Base-by-base conservation (phyloP, 2,113 vertebrate genomes). In the Herpailurus yagouaroundi region DNA sequence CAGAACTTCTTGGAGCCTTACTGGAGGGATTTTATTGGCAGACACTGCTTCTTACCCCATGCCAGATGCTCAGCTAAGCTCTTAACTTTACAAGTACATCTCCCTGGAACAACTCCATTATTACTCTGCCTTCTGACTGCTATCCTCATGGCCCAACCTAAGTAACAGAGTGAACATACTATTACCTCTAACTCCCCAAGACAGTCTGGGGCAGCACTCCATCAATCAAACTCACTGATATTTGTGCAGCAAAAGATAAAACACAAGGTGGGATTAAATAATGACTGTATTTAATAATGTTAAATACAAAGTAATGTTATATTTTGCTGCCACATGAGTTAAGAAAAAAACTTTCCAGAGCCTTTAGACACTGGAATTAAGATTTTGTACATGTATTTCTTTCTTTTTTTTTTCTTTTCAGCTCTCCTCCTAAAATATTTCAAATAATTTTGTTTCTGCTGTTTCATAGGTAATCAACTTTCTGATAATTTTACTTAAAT, bases 401-500 rank as follows among this genome's bases (percentile, higher is more conserved):
- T 60, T 21, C 18, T 13, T 23, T 55, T 82, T 82, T 31, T n/a
- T 21, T 25, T 19, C 55, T n/a, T 38, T 83, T 64, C 79, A 45
- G 45, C 41, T 63, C 68, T 71, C 52, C 48, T 57, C 52, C n/a
- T 18, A 41, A 41, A 81, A 52, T 48, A 76, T 3, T 14, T 57
- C 88, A 89, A 81, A 15, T 9, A 13, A 1, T 69, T 38, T 84
- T 89, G 45, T 55, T 36, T 31, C 57, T 89, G 38, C 7, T 74
- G 31, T 80, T 92, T 94, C 50, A 79, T 73, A 21, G 63, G 16
- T 88, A 96, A 90, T 82, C 68, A 94, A 79, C 57, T 96, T 96
- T 80, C 71, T 89, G 60, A 33, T 86, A 79, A 91, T 57, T 96
- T 87, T 52, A 84, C 29, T 96, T 85, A 73, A 7, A 63, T 69